Conservation (phyloP, 2,797 vertebrate species). For the Graptemys geographica region DNA sequence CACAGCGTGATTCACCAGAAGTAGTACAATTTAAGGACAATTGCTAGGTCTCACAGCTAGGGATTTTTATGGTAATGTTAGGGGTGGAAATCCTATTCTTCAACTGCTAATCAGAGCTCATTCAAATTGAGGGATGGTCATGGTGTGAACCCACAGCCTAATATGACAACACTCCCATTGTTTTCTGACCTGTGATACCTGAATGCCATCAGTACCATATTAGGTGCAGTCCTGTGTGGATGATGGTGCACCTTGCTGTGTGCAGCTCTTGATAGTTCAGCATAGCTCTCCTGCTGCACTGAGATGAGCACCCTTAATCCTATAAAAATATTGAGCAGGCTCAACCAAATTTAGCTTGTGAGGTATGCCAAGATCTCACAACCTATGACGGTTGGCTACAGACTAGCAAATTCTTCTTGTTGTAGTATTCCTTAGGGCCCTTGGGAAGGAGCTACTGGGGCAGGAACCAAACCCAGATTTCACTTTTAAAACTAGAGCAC, state of each 20-base stretch:
- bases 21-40: background rate
- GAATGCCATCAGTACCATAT: background rate
- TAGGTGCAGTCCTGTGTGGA: background rate
- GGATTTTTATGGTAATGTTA: background rate
- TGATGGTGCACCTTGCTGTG: background rate
- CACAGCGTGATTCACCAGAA: rapidly evolving
- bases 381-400: background rate
- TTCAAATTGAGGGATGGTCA: background rate
- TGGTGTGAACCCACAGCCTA: background rate
- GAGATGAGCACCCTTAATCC: background rate
- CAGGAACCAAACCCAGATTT: background rate
- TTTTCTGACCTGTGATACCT: background rate
- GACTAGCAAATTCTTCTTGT: background rate
- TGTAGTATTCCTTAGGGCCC: background rate
- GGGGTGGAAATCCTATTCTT: background rate
- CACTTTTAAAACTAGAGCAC: background rate
- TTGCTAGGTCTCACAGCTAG: background rate
- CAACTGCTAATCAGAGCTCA: constrained; percentile 17
- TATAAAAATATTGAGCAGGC: background rate
- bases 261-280: background rate
- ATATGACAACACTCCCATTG: background rate
- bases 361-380: background rate
- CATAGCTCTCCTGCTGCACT: background rate
- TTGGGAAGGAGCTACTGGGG: background rate
- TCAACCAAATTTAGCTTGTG: background rate